A percentile compares a stretch with the other conserved stretches of the same genome.
These are phyloP conservation scores for Agelastica alni DNA, from an alignment of 2,888 invertebrate genomes.

Conservation along the genomic window DNA sequence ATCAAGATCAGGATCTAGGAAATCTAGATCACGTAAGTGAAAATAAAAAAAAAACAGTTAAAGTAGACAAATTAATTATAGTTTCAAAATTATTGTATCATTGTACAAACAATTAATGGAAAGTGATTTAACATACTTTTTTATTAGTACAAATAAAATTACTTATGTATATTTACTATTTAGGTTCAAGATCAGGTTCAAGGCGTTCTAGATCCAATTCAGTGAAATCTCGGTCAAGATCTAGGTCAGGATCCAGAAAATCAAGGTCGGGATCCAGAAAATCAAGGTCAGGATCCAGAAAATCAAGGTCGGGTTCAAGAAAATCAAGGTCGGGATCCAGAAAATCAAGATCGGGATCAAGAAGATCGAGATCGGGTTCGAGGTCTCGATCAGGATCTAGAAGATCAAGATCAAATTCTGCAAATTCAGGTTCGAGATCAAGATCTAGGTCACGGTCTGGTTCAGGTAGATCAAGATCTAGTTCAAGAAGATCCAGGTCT, in stretches of 20 bases:
- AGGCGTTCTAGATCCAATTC: constrained; percentile 32
- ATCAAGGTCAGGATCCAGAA: constrained; percentile 45
- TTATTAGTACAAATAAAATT: too few relatives aligned
- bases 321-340: constrained; percentile 37
- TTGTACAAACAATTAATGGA: too few relatives aligned
- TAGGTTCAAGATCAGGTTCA: constrained; percentile 24
- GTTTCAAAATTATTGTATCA: too few relatives aligned
- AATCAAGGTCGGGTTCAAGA: constrained; percentile 37
- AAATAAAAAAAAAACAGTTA: too few relatives aligned
- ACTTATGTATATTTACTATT: constrained; percentile 28
- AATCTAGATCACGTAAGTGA: too few relatives aligned
- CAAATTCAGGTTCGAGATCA: constrained; percentile 35
- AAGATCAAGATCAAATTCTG: constrained; percentile 44
- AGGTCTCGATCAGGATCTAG: constrained; percentile 44
- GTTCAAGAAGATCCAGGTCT: constrained; percentile 37
- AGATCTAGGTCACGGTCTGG: constrained; percentile 44
- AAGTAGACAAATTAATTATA: too few relatives aligned
- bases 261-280: constrained; percentile 40
- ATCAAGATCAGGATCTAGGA: constrained; percentile 31
- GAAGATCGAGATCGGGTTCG: constrained; percentile 39
- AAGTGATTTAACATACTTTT: constrained; percentile 37
- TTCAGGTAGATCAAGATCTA: constrained; percentile 38
- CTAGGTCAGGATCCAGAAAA: constrained; percentile 44
- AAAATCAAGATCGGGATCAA: constrained; percentile 41
- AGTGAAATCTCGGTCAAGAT: constrained; percentile 35